Conservation (phyloP, 1,140 invertebrate species). For the Doryteuthis pealeii region DNA sequence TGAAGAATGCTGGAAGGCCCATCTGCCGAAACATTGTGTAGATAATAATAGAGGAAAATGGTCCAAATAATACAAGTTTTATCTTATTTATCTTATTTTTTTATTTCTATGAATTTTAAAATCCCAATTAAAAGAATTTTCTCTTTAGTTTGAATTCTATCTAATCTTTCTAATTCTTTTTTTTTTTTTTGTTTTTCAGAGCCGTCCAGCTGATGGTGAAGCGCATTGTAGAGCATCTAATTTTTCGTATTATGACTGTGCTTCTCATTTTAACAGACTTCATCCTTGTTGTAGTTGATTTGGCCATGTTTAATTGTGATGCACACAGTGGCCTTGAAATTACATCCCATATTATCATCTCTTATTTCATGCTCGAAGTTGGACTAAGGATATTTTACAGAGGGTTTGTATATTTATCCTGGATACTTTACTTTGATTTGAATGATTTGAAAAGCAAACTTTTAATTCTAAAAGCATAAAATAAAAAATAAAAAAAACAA, state of each 20-base stretch:
- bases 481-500: too few relatives aligned
- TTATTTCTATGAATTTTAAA: too few relatives aligned
- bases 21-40: too few relatives aligned
- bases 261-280: conserved; percentile 60
- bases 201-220: conserved; percentile 29
- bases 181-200: conserved; percentile 35
- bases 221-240: conserved; percentile 46
- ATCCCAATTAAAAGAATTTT: too few relatives aligned
- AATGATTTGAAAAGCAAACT: not conserved
- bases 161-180: too few relatives aligned
- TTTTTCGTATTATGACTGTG: conserved; percentile 50
- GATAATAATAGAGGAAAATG: too few relatives aligned
- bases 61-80: too few relatives aligned
- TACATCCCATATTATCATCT: conserved; percentile 56
- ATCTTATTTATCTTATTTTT: too few relatives aligned
- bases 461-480: too few relatives aligned
- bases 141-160: too few relatives aligned
- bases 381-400: conserved; percentile 55
- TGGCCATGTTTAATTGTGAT: conserved; percentile 42
- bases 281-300: conserved; percentile 56
- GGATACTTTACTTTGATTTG: not conserved
- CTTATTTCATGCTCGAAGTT: conserved; percentile 59
- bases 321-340: conserved; percentile 40
- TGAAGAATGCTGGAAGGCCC: too few relatives aligned
- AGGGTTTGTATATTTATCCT: conserved; percentile 45